Evolutionary conservation across 2,113 vertebrate species (phyloP).

Genomic region (Halcyon senegalensis): DNA sequence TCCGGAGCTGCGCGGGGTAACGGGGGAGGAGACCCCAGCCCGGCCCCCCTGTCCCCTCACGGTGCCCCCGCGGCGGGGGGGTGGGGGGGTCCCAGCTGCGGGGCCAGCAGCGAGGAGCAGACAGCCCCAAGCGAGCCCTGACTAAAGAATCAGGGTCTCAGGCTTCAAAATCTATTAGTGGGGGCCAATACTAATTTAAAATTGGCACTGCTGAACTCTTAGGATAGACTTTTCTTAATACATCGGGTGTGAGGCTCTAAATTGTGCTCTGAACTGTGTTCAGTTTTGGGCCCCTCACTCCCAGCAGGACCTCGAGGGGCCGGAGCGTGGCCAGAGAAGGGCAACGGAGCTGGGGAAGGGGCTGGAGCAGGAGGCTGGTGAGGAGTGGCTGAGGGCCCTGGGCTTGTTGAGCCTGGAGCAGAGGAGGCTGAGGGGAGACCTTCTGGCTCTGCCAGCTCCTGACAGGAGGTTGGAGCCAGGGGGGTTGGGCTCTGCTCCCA

Average conservation of each 20-base stretch:
- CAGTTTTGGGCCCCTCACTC: not conserved
- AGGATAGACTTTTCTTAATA: accelerated
- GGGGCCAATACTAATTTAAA: not conserved
- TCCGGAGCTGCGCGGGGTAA: not conserved
- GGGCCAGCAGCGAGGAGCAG: not conserved
- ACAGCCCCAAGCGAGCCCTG: not conserved
- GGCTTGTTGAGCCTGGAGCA: too few species aligned
- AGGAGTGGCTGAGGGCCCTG: not conserved
- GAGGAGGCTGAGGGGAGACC: not conserved
- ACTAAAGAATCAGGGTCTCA: too few species aligned
- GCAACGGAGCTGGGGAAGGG: not conserved
- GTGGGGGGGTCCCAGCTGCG: not conserved
- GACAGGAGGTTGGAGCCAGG: not conserved
- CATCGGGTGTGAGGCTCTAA: accelerated
- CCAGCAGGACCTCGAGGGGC: not conserved
- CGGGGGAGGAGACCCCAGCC: not conserved
- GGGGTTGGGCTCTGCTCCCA: too few species aligned
- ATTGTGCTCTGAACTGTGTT: not conserved
- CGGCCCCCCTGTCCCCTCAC: not conserved
- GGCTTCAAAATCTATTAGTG: not conserved
- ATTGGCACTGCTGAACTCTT: accelerated
- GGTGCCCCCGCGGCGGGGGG: not conserved
- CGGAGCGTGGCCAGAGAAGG: not conserved
- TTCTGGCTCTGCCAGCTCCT: not conserved
- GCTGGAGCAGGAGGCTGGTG: not conserved